Evolutionary conservation across 1,140 invertebrate genomes (phyloP), one percentile per base, ranked within the genome.

Genomic region (Ectropis grisescens): DNA sequence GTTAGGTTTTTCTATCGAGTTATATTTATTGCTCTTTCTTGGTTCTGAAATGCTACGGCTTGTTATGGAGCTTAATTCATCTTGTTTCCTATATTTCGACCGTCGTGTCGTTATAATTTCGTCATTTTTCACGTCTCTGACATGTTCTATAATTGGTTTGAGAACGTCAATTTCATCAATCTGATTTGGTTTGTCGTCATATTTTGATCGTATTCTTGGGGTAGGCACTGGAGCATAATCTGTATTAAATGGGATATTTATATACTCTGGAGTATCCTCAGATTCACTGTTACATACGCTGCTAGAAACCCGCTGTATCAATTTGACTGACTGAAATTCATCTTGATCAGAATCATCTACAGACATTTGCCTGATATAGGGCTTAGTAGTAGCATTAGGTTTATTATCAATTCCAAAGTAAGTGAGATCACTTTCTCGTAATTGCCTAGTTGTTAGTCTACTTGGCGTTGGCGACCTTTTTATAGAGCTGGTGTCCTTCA

Each of bases 261-360:
- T 65, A 49, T 81, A 81, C 33, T 78, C 69, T 4, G 56, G 58
- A 5, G 43, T 39, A 14, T 78, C 72, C 36, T 76, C 69, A 12
- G 72, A 76, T 32, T 81, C 76, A 36, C 76, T 81, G 13, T 68
- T 75, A 30, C 67, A 65, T 11, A 66, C 57, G 42, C 70, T 75
- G 33, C 58, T 75, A 13, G 76, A 67, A 33, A 62, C 47, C 60
- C 69, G 54, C 39, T 75, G 61, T 23, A 79, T 62, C 35, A 79
- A 40, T 44, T 60, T 66, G 7, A 68, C 70, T 9, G 70, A 75
- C 32, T 70, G 60, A 39, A 78, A 64, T 47, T 69, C 50, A 37
- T 69, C 57, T 38, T 51, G 38, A 13, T 51, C 30, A 37, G 39
- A 36, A 13, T 40, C 44, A 9, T 37, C 11, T 19, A 8, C 16